Conservation (phyloP, 1,140 invertebrate genomes). For the Ephestia elutella region DNA sequence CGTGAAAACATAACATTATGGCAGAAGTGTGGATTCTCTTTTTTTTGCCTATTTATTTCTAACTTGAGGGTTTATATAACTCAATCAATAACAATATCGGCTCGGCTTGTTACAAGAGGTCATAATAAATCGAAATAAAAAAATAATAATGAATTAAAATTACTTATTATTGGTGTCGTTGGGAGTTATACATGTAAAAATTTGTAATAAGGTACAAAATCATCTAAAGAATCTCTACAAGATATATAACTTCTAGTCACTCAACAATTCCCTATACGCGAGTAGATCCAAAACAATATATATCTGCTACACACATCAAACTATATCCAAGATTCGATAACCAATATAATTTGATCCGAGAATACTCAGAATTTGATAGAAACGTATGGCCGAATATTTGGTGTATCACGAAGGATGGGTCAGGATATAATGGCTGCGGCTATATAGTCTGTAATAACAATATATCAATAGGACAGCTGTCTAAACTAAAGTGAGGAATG, state of each 20-base stretch:
- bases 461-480: constrained; percentile 46
- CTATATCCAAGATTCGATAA: neutral
- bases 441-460: constrained; percentile 38
- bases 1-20: too few species aligned
- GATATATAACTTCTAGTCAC: neutral
- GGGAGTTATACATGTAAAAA: too few species aligned
- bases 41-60: too few species aligned
- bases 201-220: too few species aligned
- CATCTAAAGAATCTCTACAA: too few species aligned
- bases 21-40: too few species aligned
- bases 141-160: too few species aligned
- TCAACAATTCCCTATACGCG: neutral
- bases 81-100: too few species aligned
- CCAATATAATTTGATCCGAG: neutral
- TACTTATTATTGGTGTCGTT: too few species aligned
- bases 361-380: neutral
- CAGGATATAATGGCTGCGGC: constrained; percentile 17
- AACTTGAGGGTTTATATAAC: too few species aligned
- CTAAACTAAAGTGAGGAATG: constrained; percentile 48
- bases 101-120: too few species aligned
- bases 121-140: too few species aligned
- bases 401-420: neutral
- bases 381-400: neutral
- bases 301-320: neutral
- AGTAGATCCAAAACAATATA: neutral